Percentiles rank a stretch among this genome's conserved stretches.
Evolutionary conservation across 2,113 vertebrate genomes (phyloP).

Genomic region (Bagarius yarrelli): DNA sequence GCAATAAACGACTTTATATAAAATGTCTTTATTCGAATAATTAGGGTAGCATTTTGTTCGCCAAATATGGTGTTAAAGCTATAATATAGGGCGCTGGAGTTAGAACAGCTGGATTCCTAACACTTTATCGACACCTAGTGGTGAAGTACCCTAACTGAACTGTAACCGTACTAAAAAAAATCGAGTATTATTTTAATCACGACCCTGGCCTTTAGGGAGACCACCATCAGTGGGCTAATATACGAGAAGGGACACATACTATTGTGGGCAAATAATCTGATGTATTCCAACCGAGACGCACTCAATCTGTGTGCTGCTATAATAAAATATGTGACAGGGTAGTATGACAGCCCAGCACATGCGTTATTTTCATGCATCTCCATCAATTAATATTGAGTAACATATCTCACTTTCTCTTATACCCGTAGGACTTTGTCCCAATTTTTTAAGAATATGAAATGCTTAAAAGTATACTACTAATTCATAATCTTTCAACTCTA

Average conservation of each 20-base stretch:
- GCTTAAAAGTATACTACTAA: too few relatives aligned
- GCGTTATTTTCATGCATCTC: too few relatives aligned
- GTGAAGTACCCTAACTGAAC: neutral
- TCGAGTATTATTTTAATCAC: neutral
- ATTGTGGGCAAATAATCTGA: too few relatives aligned
- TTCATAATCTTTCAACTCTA: too few relatives aligned
- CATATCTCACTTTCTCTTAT: too few relatives aligned
- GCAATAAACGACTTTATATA: neutral
- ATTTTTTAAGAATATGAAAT: too few relatives aligned
- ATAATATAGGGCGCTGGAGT: neutral
- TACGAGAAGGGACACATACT: neutral
- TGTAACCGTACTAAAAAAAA: neutral
- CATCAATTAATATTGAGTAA: too few relatives aligned
- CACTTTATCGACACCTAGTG: slow-evolving; percentile 2
- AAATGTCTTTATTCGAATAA: neutral
- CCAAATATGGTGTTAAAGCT: too few relatives aligned
- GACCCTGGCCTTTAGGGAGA: neutral
- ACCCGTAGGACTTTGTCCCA: too few relatives aligned
- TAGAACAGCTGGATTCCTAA: neutral
- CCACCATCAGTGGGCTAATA: neutral
- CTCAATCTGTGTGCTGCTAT: too few relatives aligned
- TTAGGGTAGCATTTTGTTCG: neutral
- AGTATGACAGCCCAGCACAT: neutral
- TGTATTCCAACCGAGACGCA: neutral
- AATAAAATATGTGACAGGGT: neutral